These are phyloP conservation scores for Emys orbicularis DNA, from an alignment of 2,797 vertebrate species.

Conservation along the genomic window DNA sequence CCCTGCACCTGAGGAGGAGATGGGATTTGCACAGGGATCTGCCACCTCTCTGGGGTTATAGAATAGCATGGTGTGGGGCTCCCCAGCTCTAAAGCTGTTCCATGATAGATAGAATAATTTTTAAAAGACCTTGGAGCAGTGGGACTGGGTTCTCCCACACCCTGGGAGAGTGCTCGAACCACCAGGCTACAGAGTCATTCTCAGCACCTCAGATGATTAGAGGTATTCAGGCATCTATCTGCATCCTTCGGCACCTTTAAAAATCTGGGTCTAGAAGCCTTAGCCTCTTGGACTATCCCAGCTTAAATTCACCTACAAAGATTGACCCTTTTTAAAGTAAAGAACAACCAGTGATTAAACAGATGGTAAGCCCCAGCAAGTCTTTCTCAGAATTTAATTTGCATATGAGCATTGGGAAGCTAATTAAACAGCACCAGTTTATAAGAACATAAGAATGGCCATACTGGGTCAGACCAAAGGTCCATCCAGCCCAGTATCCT, in stretches of 20 bases:
- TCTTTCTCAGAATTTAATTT: background rate
- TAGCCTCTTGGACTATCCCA: background rate
- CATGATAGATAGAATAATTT: too few species aligned
- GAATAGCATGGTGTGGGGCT: too few species aligned
- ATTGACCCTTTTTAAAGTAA: background rate
- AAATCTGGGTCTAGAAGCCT: background rate
- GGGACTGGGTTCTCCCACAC: background rate
- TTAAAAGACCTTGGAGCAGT: background rate
- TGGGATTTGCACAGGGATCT: too few species aligned
- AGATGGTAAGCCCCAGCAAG: background rate
- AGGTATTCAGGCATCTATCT: background rate
- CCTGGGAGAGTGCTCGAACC: too few species aligned
- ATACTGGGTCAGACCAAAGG: too few species aligned
- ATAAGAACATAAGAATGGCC: too few species aligned
- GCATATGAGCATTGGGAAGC: background rate
- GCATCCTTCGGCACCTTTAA: background rate
- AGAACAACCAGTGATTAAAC: background rate
- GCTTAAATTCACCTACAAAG: background rate
- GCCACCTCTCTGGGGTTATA: background rate
- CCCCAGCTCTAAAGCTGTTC: background rate
- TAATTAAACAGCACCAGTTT: background rate
- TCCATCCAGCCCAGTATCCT: too few species aligned
- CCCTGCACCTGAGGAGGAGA: too few species aligned
- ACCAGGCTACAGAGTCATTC: too few species aligned
- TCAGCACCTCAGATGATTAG: background rate